A percentile compares a stretch with the other conserved stretches of the same genome.
These are phyloP conservation scores for Polylopha cassiicola DNA, from an alignment of 2,888 invertebrate species.

Conservation along the genomic window DNA sequence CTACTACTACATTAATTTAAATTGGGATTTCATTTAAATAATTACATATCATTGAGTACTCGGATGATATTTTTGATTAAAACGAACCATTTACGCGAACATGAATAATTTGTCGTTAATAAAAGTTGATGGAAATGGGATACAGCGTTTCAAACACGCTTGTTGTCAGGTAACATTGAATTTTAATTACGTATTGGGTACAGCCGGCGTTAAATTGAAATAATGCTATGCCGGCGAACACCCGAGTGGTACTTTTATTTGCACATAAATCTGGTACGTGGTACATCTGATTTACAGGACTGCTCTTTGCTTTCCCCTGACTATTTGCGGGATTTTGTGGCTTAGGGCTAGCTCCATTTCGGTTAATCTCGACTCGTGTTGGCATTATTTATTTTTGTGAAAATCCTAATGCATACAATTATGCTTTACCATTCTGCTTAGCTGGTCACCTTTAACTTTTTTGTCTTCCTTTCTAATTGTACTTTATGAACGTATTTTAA, in stretches of 20 bases:
- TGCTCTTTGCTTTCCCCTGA: constrained; percentile 55
- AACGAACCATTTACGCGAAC: no score
- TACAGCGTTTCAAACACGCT: background rate
- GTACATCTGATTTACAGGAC: constrained; percentile 65
- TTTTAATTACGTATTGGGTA: constrained; percentile 22
- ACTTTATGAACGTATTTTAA: no score
- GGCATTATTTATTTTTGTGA: constrained; percentile 27
- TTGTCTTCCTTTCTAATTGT: no score
- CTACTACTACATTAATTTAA: background rate
- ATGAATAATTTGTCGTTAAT: background rate
- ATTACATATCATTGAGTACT: no score
- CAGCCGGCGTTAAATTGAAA: constrained; percentile 65
- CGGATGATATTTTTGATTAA: no score
- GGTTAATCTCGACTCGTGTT: constrained; percentile 35
- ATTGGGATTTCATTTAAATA: no score
- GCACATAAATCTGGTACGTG: constrained; percentile 52
- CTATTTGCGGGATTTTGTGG: constrained; percentile 49
- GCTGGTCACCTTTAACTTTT: no score
- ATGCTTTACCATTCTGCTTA: no score
- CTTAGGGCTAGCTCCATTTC: constrained; percentile 38
- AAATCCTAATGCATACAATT: no score
- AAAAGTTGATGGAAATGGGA: background rate
- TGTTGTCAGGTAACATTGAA: no score
- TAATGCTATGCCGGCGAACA: constrained; percentile 52
- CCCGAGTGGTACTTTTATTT: constrained; percentile 59